Base-by-base conservation (phyloP, 1,140 invertebrate species). In the Drosophila seguyi region DNA sequence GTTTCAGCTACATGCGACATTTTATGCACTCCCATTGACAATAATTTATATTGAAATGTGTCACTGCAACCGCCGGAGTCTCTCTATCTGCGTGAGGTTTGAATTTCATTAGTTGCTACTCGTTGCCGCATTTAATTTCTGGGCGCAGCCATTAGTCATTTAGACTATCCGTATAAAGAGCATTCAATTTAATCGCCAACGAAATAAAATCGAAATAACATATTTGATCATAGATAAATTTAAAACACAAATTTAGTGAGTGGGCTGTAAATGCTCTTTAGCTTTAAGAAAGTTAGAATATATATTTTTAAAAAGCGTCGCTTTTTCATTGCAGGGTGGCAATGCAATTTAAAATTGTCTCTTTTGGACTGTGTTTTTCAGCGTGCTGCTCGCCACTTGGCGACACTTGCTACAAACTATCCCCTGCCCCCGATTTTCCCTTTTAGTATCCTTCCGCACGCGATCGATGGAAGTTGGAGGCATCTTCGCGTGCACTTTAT, bases 11-110 rank as follows among this genome's bases (percentile, higher is more conserved):
- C 81, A 86, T 87, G 75, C 63, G 18, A 73, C 83, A 72, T 74
- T 88, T 83, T 83, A 83, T 88, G 80, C 84, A 83, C 84, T 88
- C 47, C 63, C 81, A 83, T 75, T 71, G 84, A 74, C 80, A 88
- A 87, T 87, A 88, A 87, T 88, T 87, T 88, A 88, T 88, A 80
- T 80, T 80, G 84, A 88, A 87, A 87, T 80, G 81, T 86, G 74
- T 69, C 56, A 44, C 56, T 42, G 53, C 66, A 59, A 45, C 41
- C 16, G 36, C 34, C n/a, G 14, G 11, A 58, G 59, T 65, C 31
- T 44, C 58, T 63, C 41, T 53, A 62, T 67, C 57, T 36, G 60
- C 42, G 41, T 57, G 74, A 31, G 50, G 67, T 36, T 41, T 44
- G 34, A 29, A 20, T 44, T 75, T 44, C 68, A 66, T 69, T 60